Conservation (phyloP, 2,797 vertebrate genomes). For the Pseudochromis fuscus region DNA sequence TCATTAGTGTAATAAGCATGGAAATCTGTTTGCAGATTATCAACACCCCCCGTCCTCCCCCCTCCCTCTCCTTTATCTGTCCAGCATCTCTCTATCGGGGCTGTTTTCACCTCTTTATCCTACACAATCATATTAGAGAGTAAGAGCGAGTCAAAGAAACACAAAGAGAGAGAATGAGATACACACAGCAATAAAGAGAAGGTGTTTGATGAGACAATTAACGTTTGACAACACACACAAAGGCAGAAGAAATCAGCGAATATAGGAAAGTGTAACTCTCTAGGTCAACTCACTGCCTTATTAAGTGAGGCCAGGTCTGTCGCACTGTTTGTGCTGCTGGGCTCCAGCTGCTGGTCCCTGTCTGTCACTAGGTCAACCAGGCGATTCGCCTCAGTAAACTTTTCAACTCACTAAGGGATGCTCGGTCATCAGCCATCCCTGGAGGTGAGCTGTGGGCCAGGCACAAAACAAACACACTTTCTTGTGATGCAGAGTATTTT, state of each 20-base stretch:
- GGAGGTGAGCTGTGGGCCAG: constrained; percentile 43
- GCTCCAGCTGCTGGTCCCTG: constrained; percentile 69
- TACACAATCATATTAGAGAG: constrained; percentile 89
- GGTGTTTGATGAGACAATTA: constrained; percentile 54
- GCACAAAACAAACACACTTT: constrained; percentile 3
- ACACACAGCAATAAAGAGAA: constrained; percentile 37
- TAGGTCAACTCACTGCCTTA: background rate
- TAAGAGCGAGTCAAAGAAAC: constrained; percentile 50
- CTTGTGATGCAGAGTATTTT: background rate
- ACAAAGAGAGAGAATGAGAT: constrained; percentile 36
- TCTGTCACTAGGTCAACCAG: constrained; percentile 73
- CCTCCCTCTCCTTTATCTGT: constrained; percentile 87
- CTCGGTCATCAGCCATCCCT: constrained; percentile 35
- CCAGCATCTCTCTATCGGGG: constrained; percentile 86
- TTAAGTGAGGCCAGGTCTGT: constrained; percentile 30
- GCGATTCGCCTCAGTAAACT: constrained; percentile 73
- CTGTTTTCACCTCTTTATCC: constrained; percentile 91
- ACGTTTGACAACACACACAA: constrained; percentile 18
- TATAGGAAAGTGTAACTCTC: no score
- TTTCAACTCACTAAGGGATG: constrained; percentile 78
- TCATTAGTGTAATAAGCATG: constrained; percentile 99
- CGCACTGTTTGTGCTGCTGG: constrained; percentile 28
- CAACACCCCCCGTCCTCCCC: constrained; percentile 84
- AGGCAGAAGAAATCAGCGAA: constrained; percentile 23
- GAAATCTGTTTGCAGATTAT: constrained; percentile 99